phyloP scores from a whole-genome alignment of 1,140 invertebrate species.

The Drosophila aff. region DNA sequence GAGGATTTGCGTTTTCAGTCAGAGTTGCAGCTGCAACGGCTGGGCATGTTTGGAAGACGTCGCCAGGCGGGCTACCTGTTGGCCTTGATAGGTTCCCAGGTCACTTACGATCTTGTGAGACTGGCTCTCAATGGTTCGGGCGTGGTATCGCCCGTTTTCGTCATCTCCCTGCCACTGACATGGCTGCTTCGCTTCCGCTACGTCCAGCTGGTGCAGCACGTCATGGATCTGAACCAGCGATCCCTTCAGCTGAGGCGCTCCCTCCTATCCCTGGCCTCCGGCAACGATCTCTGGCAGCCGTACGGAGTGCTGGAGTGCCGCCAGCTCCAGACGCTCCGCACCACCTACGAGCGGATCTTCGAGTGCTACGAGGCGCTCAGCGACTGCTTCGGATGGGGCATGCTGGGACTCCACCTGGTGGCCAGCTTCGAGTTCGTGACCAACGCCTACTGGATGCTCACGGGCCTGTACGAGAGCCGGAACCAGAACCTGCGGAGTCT shows the following conservation, averaged over 20 bases:
- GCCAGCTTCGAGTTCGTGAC: slow-evolving; percentile 68
- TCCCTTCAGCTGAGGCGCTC: slow-evolving; percentile 41
- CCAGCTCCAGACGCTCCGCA: slow-evolving; percentile 57
- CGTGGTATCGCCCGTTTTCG: slow-evolving; percentile 45
- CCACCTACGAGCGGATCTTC: slow-evolving; percentile 65
- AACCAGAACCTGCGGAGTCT: not conserved
- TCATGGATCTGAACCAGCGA: slow-evolving; percentile 65
- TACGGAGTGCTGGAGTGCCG: slow-evolving; percentile 56
- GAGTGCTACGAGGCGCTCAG: slow-evolving; percentile 67
- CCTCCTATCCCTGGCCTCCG: slow-evolving; percentile 36
- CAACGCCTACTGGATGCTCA: slow-evolving; percentile 72
- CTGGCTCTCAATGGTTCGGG: slow-evolving; percentile 13
- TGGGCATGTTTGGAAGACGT: slow-evolving; percentile 49
- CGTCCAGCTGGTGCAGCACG: slow-evolving; percentile 56
- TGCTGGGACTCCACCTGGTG: slow-evolving; percentile 59
- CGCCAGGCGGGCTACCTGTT: slow-evolving; percentile 20
- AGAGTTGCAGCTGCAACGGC: slow-evolving; percentile 57
- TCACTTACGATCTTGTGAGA: slow-evolving; percentile 36
- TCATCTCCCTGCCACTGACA: slow-evolving; percentile 36
- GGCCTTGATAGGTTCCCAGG: slow-evolving; percentile 31
- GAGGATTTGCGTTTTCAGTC: slow-evolving; percentile 45
- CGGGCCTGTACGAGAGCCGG: slow-evolving; percentile 18
- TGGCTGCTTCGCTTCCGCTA: slow-evolving; percentile 60
- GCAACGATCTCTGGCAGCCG: slow-evolving; percentile 70
- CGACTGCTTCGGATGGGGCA: slow-evolving; percentile 74